Percentiles rank a stretch among this genome's conserved stretches.
phyloP scores from a whole-genome alignment of 64 coral and sea anemone genomes.

The Stylophora pistillata region DNA sequence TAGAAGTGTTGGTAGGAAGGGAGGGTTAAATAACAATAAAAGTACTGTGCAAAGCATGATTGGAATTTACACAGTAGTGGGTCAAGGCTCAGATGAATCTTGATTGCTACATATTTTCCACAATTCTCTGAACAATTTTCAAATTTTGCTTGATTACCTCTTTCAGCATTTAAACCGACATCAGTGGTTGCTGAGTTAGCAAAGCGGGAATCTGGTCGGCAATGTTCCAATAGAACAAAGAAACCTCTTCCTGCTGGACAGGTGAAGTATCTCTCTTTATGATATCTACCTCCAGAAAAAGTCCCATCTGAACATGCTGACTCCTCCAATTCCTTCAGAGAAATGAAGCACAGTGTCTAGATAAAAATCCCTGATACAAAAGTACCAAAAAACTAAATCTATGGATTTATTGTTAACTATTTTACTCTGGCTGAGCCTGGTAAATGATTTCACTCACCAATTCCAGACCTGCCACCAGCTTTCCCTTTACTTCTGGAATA shows the following conservation, averaged over 20 bases:
- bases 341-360: background rate
- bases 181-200: conserved; percentile 44
- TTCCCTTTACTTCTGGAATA: conserved; percentile 54
- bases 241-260: conserved; percentile 89
- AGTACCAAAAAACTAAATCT: background rate
- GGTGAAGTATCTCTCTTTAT: conserved; percentile 74
- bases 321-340: conserved; percentile 75
- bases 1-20: too few species aligned
- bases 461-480: conserved; percentile 88
- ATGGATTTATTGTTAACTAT: too few species aligned
- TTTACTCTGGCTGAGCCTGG: too few species aligned
- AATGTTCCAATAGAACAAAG: conserved; percentile 73
- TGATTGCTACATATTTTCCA: too few species aligned
- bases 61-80: too few species aligned
- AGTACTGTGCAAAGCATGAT: too few species aligned
- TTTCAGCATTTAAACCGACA: background rate
- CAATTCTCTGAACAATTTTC: background rate
- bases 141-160: background rate
- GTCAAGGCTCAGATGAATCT: too few species aligned
- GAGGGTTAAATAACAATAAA: too few species aligned
- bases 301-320: conserved; percentile 83
- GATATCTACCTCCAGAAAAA: too few species aligned
- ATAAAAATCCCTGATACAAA: background rate
- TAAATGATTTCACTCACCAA: conserved; percentile 58
- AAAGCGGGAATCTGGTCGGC: conserved; percentile 81